Evolutionary conservation across 2,797 vertebrate species (phyloP).

Genomic region (Betta splendens): DNA sequence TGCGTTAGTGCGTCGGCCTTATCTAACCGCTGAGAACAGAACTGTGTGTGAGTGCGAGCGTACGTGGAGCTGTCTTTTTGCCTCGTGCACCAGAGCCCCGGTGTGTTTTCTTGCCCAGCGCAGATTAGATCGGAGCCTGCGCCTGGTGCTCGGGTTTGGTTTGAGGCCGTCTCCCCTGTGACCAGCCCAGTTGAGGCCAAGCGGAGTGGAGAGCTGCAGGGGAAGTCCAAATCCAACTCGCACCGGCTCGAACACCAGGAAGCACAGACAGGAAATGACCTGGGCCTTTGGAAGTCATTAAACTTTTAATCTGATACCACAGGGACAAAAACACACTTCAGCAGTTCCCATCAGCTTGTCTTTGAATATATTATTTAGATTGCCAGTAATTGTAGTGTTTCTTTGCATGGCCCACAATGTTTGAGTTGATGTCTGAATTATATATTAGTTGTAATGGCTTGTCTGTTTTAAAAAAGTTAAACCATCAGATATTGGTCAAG

Average conservation of each 20-base stretch:
- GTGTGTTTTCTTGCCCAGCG: conserved; percentile 62
- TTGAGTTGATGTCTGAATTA: conserved; percentile 39
- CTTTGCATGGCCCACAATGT: conserved; percentile 9
- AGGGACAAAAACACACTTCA: conserved; percentile 45
- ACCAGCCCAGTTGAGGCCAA: conserved; percentile 42
- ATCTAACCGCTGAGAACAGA: conserved; percentile 59
- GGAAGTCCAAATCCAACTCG: conserved; percentile 58
- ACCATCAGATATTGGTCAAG: too few relatives aligned
- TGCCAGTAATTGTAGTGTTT: conserved; percentile 15
- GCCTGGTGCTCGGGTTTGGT: conserved; percentile 51
- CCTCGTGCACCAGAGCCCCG: conserved; percentile 45
- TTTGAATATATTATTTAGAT: conserved; percentile 40
- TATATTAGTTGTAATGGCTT: too few relatives aligned
- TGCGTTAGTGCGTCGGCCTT: conserved; percentile 63
- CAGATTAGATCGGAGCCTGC: conserved; percentile 73
- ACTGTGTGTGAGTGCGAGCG: conserved; percentile 47
- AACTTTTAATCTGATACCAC: conserved; percentile 64
- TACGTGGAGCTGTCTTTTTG: conserved; percentile 60
- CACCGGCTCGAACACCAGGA: conserved; percentile 58
- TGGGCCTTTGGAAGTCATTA: conserved; percentile 72
- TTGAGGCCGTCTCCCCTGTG: conserved; percentile 55
- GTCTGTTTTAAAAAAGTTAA: too few relatives aligned
- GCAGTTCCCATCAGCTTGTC: conserved; percentile 24
- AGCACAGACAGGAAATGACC: conserved; percentile 71
- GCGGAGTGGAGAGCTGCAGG: conserved; percentile 40